Evolutionary conservation across 2,797 vertebrate genomes (phyloP).

Genomic region (Gymnothorax reevesii): DNA sequence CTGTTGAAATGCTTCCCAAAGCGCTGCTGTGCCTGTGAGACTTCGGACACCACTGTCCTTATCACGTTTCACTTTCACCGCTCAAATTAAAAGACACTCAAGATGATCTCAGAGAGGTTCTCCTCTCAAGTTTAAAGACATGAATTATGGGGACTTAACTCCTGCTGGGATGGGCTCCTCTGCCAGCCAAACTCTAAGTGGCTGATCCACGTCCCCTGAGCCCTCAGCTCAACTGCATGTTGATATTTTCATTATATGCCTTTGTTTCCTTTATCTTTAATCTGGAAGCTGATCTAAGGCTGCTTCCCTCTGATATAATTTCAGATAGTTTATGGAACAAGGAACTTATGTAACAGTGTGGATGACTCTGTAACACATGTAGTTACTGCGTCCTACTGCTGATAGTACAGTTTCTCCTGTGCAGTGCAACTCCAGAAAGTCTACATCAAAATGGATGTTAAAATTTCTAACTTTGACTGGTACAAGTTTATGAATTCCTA

Average conservation of each 20-base stretch:
- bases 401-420: background rate
- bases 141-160: slow-evolving; percentile 32
- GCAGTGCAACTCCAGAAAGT: background rate
- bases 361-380: background rate
- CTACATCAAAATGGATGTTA: background rate
- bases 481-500: background rate
- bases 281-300: background rate
- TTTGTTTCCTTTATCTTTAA: background rate
- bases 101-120: slow-evolving; percentile 41
- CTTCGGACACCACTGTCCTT: slow-evolving; percentile 54
- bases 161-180: background rate
- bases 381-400: background rate
- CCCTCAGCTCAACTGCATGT: background rate
- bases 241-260: background rate
- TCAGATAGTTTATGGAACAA: background rate
- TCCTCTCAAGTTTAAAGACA: slow-evolving; percentile 45
- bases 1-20: slow-evolving; percentile 7
- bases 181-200: background rate
- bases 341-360: background rate
- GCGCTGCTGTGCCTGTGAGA: background rate
- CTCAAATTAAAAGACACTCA: slow-evolving; percentile 41
- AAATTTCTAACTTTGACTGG: background rate
- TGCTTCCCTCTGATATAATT: background rate
- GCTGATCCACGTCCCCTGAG: background rate
- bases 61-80: slow-evolving; percentile 64